Evolutionary conservation across 2,113 vertebrate genomes (phyloP).

Genomic region (Misgurnus anguillicaudatus): DNA sequence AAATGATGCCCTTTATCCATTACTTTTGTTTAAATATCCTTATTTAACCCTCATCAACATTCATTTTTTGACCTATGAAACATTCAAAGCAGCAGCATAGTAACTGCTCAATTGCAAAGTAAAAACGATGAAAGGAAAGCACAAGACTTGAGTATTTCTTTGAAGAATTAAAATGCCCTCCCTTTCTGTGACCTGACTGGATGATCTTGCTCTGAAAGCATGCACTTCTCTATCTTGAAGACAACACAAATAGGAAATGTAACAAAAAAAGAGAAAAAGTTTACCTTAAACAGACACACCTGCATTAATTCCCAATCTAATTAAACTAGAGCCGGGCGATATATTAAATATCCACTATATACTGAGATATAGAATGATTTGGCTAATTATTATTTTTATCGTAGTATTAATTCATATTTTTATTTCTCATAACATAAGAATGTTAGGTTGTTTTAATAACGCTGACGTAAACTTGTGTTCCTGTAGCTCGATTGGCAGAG

Average conservation of each 20-base stretch:
- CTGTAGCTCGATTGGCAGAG: too few relatives aligned
- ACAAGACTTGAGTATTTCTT: slow-evolving; percentile 20
- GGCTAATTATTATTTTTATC: too few relatives aligned
- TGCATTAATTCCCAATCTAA: not conserved
- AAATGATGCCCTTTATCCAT: not conserved
- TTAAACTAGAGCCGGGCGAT: slow-evolving; percentile 3
- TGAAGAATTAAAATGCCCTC: slow-evolving; percentile 55
- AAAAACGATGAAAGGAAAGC: slow-evolving; percentile 30
- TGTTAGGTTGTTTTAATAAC: too few relatives aligned
- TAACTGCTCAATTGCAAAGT: slow-evolving; percentile 26
- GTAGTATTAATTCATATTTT: too few relatives aligned
- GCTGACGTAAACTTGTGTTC: too few relatives aligned
- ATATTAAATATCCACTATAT: not conserved
- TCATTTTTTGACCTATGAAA: not conserved
- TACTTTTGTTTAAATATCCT: not conserved
- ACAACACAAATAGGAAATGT: slow-evolving; percentile 22
- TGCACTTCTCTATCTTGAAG: slow-evolving; percentile 20
- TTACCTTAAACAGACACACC: slow-evolving; percentile 23
- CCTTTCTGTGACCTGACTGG: slow-evolving; percentile 36
- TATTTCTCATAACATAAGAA: too few relatives aligned
- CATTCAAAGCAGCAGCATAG: slow-evolving; percentile 15
- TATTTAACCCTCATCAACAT: not conserved
- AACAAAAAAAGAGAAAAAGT: not conserved
- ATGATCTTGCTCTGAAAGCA: slow-evolving; percentile 31
- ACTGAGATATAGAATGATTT: too few relatives aligned